A percentile compares a stretch with the other conserved stretches of the same genome.
Evolutionary conservation across 2,888 invertebrate genomes (phyloP).

Genomic region (Tyria jacobaeae): DNA sequence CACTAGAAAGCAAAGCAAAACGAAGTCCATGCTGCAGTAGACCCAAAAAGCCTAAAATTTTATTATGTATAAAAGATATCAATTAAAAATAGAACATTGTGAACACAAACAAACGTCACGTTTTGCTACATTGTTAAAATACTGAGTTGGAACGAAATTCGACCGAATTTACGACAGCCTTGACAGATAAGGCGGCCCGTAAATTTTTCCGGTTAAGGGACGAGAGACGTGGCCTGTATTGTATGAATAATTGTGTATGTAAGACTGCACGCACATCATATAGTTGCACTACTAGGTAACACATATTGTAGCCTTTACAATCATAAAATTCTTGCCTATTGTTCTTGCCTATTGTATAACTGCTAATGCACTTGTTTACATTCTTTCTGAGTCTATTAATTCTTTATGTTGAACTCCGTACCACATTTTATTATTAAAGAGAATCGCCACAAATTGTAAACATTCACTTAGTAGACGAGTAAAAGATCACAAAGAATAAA

Average conservation of each 20-base stretch:
- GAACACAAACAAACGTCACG: conserved; percentile 45
- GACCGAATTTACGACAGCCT: conserved; percentile 58
- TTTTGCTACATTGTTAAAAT: conserved; percentile 51
- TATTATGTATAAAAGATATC: conserved; percentile 25
- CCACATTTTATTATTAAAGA: conserved; percentile 13
- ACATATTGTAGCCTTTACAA: conserved; percentile 6
- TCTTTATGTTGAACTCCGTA: conserved; percentile 3
- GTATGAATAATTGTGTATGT: conserved; percentile 50
- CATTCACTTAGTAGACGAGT: not conserved
- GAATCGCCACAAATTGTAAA: conserved; percentile 9
- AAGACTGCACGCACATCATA: conserved; percentile 21
- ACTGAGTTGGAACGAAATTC: conserved; percentile 44
- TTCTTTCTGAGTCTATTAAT: conserved; percentile 7
- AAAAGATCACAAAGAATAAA: conserved; percentile 12
- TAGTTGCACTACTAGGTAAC: conserved; percentile 31
- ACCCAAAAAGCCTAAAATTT: conserved; percentile 11
- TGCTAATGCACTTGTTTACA: conserved; percentile 16
- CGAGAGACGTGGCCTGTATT: conserved; percentile 49
- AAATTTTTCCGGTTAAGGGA: conserved; percentile 54
- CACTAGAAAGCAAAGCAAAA: too few species aligned
- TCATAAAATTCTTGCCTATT: conserved; percentile 13
- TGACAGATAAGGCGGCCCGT: conserved; percentile 55
- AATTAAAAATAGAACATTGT: conserved; percentile 45
- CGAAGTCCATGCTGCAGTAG: not conserved
- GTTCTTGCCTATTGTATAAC: conserved; percentile 9